These are phyloP conservation scores for Argynnis bischoffii DNA, from an alignment of 2,888 invertebrate genomes.

Conservation along the genomic window DNA sequence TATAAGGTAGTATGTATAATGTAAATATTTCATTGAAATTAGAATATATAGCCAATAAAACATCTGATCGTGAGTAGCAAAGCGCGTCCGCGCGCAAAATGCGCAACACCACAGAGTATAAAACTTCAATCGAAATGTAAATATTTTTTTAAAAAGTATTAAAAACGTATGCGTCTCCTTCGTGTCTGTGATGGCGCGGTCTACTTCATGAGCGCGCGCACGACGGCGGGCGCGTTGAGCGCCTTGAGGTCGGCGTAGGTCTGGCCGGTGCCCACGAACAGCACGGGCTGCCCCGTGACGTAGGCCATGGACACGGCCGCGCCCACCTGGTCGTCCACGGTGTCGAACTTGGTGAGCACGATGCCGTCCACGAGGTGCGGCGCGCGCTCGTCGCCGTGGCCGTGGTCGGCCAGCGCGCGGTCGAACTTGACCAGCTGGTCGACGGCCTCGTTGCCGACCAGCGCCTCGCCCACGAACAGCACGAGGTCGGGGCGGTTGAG, in stretches of 20 bases:
- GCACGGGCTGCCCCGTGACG: slow-evolving; percentile 99
- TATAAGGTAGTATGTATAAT: no score
- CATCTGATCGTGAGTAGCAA: no score
- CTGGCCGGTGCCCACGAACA: slow-evolving; percentile 99
- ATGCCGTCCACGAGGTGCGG: slow-evolving; percentile 99
- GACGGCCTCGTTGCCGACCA: slow-evolving; percentile 99
- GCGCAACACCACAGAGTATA: not conserved
- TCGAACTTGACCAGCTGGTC: slow-evolving; percentile 99
- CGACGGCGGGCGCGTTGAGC: slow-evolving; percentile 97
- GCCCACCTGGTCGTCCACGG: slow-evolving; percentile 99
- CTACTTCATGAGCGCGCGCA: slow-evolving; percentile 96
- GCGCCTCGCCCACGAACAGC: slow-evolving; percentile 99
- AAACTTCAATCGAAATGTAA: not conserved
- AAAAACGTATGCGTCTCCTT: not conserved
- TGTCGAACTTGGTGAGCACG: slow-evolving; percentile 99
- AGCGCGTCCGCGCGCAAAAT: not conserved
- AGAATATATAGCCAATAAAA: no score
- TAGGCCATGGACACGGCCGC: slow-evolving; percentile 99
- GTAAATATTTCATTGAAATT: no score
- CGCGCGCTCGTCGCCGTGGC: slow-evolving; percentile 87
- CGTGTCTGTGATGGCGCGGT: not conserved
- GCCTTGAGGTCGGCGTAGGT: slow-evolving; percentile 99
- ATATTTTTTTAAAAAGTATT: not conserved
- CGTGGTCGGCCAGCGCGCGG: slow-evolving; percentile 97
- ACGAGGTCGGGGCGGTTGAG: slow-evolving; percentile 99